Base-by-base conservation (phyloP, 2,888 invertebrate genomes). In the Bibio marci region DNA sequence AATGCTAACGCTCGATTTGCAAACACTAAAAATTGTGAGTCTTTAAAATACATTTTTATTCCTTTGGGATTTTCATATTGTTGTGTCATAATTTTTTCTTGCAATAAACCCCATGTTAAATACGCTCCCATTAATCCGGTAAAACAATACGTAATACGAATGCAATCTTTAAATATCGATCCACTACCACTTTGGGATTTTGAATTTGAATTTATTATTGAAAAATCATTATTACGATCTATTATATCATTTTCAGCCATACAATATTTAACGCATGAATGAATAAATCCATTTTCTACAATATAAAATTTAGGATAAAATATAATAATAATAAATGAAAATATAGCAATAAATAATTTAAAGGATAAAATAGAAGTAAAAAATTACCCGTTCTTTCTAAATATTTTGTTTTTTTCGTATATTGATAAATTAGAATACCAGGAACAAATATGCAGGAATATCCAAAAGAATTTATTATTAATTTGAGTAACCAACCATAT, bases 21-120 rank as follows among this genome's bases (percentile, higher is more conserved):
- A 63, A 98, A 91, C 45, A 98, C 97, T 45, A 98, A 68, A 64
- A 97, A 94, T 61, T 95, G 95, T 0, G 95, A 92, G 64, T 98
- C 94, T 51, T 73, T 76, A 62, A 98, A 98, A 45, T 71, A 69
- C 19, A 54, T 48, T 43, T 66, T 63, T 42, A 70, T 69, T 13
- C 79, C 80, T 46, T 67, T 65, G 1, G 65, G 51, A 17, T 17
- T 33, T 26, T 63, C 64, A 57, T 88, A 88, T 50, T 68, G 69
- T 70, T 80, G 67, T 1, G 97, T 97, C 90, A 98, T 97, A 41
- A 98, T 88, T 65, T 94, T 88, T 64, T 98, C 98, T 62, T 98
- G 97, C 44, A 98, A 66, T 44, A 95, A 70, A 6, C 97, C 97
- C 95, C 95, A 97, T 41, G 88, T 82, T 19, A 95, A 68, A 56